Base-by-base conservation (phyloP, 1,140 invertebrate species). In the Orchestia grillus region DNA sequence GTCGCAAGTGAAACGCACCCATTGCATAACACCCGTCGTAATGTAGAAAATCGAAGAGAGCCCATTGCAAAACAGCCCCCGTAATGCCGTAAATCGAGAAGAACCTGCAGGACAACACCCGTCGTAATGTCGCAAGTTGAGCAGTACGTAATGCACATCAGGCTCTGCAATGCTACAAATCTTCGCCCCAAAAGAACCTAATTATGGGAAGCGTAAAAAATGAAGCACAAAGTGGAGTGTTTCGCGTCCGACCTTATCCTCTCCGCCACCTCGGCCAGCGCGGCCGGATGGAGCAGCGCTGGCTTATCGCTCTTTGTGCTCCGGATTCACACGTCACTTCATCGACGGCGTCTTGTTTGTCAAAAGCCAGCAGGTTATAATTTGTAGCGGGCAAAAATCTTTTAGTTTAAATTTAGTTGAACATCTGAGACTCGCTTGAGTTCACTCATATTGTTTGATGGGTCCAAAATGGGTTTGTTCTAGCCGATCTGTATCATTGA, bases 241-340 rank as follows among this genome's bases (percentile, higher is more conserved):
- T 77, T 77, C 62, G 28, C 62, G 62, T 28, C 28, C 62, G 11
- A 77, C 28, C 15, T 15, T 77, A 77, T 77, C 62, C 62, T 8
- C 28, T 15, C 62, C 62, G 62, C 62, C 62, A 77, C 62, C 62
- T 77, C 62, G 62, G 15, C 28, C 28, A 3, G 62, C 62, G 36
- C 1, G 36, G 62, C 88, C 88, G 88, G 88, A 90, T 90, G 43
- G 42, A 90, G 28, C 11, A 8, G 15, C 4, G 43, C 43, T 36
- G 8, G n/a, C 88, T 41, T 90, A 90, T 90, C n/a, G n/a, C 43
- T 90, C 88, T 90, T 90, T 90, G 88, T 90, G 88, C 88, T 90
- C 88, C 88, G 43, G 43, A 90, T 41, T 90, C 41, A 44, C 88
- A 90, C 88, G 88, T 90, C 88, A 90, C 88, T 90, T 44, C 88